A percentile compares a stretch with the other conserved stretches of the same genome.
Evolutionary conservation across 1,140 invertebrate species (phyloP).

Genomic region (Oreohelix idahoensis): DNA sequence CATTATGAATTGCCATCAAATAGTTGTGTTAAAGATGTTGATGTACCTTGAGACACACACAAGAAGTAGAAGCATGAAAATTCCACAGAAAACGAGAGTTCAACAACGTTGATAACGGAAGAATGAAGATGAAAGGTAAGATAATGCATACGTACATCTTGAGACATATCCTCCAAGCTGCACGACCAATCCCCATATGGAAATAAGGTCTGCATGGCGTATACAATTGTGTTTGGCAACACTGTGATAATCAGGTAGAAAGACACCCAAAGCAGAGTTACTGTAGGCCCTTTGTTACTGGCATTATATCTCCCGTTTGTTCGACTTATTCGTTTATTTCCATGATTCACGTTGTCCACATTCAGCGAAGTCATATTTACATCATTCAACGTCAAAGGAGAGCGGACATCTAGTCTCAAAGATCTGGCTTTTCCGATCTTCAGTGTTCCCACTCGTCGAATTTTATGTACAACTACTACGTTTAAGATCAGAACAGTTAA

Average conservation of each 20-base stretch:
- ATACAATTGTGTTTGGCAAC: conserved; percentile 63
- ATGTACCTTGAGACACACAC: too few relatives aligned
- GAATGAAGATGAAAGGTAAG: too few relatives aligned
- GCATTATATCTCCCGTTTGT: conserved; percentile 12
- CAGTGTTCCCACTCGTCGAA: conserved; percentile 39
- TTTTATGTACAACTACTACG: conserved; percentile 56
- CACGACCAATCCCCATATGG: conserved; percentile 13
- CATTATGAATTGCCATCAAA: too few relatives aligned
- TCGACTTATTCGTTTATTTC: not conserved
- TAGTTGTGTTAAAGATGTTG: too few relatives aligned
- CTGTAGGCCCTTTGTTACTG: conserved; percentile 55
- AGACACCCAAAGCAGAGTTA: conserved; percentile 63
- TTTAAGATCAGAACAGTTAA: conserved; percentile 58
- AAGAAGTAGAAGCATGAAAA: too few relatives aligned
- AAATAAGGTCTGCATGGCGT: conserved; percentile 49
- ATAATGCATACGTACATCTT: conserved; percentile 22
- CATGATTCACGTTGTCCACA: not conserved
- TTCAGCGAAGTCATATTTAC: not conserved
- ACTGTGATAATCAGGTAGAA: conserved; percentile 67
- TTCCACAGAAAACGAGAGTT: too few relatives aligned
- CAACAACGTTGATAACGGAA: too few relatives aligned
- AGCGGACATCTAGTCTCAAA: not conserved
- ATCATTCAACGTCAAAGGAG: not conserved
- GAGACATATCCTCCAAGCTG: conserved; percentile 12
- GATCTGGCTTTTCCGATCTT: conserved; percentile 22